Evolutionary conservation across 2,888 invertebrate genomes (phyloP).

Genomic region (Abrostola triplasia): DNA sequence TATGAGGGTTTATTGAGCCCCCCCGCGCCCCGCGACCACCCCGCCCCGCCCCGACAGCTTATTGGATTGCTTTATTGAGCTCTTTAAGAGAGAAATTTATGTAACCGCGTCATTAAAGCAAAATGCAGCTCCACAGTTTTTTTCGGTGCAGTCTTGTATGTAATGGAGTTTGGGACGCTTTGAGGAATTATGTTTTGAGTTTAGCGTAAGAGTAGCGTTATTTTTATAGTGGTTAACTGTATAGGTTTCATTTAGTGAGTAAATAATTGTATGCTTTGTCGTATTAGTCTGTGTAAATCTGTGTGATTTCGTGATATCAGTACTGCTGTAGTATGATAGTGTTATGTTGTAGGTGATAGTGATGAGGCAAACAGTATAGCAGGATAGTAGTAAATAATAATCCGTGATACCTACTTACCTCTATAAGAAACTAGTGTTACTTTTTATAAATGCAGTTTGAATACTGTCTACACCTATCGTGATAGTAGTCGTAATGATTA

Average conservation of each 20-base stretch:
- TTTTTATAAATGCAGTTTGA: too few species aligned
- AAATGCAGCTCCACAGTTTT: constrained; percentile 52
- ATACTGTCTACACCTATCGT: too few species aligned
- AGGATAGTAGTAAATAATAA: too few species aligned
- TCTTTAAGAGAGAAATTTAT: constrained; percentile 72
- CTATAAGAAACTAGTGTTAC: too few species aligned
- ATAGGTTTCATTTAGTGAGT: constrained; percentile 2
- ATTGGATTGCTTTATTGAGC: constrained; percentile 81
- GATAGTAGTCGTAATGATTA: too few species aligned
- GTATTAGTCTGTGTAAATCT: too few species aligned
- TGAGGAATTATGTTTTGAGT: constrained; percentile 41
- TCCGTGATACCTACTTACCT: too few species aligned
- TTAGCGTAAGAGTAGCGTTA: constrained; percentile 23
- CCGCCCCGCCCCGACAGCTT: constrained; percentile 67
- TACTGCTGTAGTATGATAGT: too few species aligned
- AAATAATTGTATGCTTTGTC: neutral
- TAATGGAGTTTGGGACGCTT: constrained; percentile 45
- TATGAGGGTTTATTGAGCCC: constrained; percentile 77
- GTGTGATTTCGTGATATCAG: too few species aligned
- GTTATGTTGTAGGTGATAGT: too few species aligned
- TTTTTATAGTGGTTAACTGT: constrained; percentile 13
- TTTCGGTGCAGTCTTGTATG: constrained; percentile 45
- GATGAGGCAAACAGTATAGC: too few species aligned
- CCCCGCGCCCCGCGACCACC: constrained; percentile 42
- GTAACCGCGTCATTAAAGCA: constrained; percentile 73